Evolutionary conservation across 2,113 vertebrate species (phyloP).

Genomic region (Haemorhous mexicanus): DNA sequence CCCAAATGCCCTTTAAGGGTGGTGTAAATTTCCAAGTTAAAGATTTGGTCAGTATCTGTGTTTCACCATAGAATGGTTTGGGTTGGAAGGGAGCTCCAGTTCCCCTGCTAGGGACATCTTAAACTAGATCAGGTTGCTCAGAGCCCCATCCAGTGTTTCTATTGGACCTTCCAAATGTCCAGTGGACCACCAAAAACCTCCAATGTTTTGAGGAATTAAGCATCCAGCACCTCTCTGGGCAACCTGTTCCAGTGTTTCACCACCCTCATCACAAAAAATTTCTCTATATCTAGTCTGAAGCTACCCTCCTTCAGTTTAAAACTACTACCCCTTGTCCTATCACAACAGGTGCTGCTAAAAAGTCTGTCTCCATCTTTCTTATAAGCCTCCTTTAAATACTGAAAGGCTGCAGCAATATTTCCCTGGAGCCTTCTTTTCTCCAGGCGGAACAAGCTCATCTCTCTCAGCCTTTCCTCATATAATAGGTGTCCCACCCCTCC

Average conservation of each 20-base stretch:
- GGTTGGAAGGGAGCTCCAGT: background rate
- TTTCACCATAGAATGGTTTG: background rate
- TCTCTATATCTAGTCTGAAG: background rate
- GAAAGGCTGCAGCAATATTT: background rate
- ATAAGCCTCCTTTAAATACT: background rate
- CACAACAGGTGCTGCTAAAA: background rate
- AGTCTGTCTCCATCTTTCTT: background rate
- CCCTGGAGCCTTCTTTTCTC: background rate
- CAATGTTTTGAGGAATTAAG: background rate
- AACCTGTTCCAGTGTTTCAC: background rate
- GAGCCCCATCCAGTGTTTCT: fast-evolving
- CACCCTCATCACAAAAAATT: fast-evolving
- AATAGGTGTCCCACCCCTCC: background rate
- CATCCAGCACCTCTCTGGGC: background rate
- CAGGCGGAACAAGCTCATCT: background rate
- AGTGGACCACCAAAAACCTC: background rate
- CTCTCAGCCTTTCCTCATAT: background rate
- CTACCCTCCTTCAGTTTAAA: background rate
- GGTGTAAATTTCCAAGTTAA: background rate
- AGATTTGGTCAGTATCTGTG: background rate
- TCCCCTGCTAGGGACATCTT: background rate
- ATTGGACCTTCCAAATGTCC: background rate
- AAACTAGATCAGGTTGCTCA: background rate
- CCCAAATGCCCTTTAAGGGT: background rate
- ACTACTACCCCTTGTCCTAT: background rate